Evolutionary conservation across 2,888 invertebrate species (phyloP).

Genomic region (Herminia tarsipennalis): DNA sequence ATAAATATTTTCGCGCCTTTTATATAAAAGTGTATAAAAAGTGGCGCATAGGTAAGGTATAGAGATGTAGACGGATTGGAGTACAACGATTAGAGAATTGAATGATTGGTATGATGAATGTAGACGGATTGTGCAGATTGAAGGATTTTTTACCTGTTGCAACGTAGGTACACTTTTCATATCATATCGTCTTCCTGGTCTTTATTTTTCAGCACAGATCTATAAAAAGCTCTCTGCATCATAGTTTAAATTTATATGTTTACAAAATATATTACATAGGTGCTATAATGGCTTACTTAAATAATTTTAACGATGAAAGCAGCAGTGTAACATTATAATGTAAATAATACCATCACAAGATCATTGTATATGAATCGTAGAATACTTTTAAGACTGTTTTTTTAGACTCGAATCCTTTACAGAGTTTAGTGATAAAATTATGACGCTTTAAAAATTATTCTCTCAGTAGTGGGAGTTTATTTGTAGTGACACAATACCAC

Average conservation of each 20-base stretch:
- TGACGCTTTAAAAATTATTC: slow-evolving; percentile 52
- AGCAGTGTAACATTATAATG: slow-evolving; percentile 41
- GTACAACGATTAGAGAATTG: no score
- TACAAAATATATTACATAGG: slow-evolving; percentile 61
- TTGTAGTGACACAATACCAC: neutral
- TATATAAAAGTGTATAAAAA: no score
- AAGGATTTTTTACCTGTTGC: no score
- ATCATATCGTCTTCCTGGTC: no score
- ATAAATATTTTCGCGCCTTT: no score
- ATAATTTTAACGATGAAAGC: slow-evolving; percentile 43
- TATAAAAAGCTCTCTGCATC: slow-evolving; percentile 46
- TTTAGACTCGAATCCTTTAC: slow-evolving; percentile 39
- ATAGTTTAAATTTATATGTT: slow-evolving; percentile 33
- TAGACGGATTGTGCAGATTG: no score
- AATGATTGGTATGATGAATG: no score
- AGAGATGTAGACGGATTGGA: no score
- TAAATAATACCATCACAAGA: slow-evolving; percentile 58
- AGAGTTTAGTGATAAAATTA: slow-evolving; percentile 54
- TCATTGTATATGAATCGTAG: slow-evolving; percentile 35
- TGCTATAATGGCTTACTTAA: slow-evolving; percentile 79
- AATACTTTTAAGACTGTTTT: slow-evolving; percentile 55
- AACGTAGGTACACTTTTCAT: no score
- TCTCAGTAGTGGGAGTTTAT: neutral
- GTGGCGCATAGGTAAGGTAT: no score
- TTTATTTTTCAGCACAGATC: no score